Conservation (phyloP, 2,113 vertebrate genomes). For the Mastomys coucha region DNA sequence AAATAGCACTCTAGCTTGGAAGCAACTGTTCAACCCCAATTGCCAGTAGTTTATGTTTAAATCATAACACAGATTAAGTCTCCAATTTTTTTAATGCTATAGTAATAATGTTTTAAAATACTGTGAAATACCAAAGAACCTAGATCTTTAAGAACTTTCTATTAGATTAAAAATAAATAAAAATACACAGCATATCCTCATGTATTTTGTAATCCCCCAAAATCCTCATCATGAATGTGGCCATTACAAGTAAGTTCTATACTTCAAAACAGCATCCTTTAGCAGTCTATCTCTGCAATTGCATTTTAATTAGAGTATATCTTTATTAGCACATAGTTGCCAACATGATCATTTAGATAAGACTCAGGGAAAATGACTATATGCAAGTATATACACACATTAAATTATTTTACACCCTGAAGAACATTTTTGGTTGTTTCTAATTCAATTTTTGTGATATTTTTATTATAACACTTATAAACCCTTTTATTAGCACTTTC, state of each 20-base stretch:
- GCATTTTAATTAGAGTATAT: not conserved
- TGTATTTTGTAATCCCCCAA: conserved; percentile 13
- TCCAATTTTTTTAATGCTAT: not conserved
- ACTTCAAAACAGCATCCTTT: conserved; percentile 35
- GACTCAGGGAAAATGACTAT: not conserved
- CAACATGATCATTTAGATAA: not conserved
- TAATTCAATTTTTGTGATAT: not conserved
- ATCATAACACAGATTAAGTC: not conserved
- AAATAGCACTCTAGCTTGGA: not conserved
- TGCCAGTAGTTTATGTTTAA: not conserved
- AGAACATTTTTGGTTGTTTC: not conserved
- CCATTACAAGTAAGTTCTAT: not conserved
- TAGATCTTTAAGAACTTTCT: not conserved
- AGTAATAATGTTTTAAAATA: not conserved
- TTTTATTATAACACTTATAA: not conserved
- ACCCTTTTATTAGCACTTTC: not conserved
- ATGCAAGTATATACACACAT: not conserved
- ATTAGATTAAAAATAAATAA: conserved; percentile 22
- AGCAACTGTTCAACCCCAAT: too few relatives aligned
- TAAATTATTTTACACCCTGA: not conserved
- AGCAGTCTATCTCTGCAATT: not conserved
- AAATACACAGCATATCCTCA: not conserved
- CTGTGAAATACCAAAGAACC: not conserved
- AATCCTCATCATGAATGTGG: not conserved
- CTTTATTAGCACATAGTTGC: not conserved